Evolutionary conservation across 2,888 invertebrate genomes (phyloP).

Genomic region (Hetaerina titia): DNA sequence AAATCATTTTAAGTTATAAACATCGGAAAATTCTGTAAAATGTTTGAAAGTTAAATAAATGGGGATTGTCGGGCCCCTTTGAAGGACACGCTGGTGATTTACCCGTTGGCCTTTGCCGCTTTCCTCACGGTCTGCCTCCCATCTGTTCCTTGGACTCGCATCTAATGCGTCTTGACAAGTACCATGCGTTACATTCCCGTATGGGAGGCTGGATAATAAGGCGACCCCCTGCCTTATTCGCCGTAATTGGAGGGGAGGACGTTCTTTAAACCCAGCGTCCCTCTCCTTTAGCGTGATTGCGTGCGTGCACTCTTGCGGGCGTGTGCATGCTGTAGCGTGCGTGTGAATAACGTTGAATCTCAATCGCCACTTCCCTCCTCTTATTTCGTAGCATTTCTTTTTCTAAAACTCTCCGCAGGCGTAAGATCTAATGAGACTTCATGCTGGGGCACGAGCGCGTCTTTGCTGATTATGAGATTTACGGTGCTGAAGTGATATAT

Average conservation of each 20-base stretch:
- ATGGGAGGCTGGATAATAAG: conserved; percentile 50
- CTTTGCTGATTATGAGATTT: conserved; percentile 61
- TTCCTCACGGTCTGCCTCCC: background rate
- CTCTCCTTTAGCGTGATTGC: background rate
- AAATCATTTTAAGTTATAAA: background rate
- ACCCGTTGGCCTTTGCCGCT: background rate
- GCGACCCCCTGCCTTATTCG: conserved; percentile 18
- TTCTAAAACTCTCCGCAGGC: background rate
- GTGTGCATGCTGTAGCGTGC: background rate
- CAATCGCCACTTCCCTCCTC: background rate
- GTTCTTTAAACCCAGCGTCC: conserved; percentile 13
- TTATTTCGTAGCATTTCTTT: background rate
- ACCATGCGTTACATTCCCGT: conserved; percentile 40
- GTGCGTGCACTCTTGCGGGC: background rate
- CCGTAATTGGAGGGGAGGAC: conserved; percentile 45
- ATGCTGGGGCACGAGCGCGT: background rate
- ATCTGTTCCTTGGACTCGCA: background rate
- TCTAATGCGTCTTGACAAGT: conserved; percentile 50
- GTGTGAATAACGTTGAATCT: background rate
- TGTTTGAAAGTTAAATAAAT: background rate
- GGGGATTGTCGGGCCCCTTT: background rate
- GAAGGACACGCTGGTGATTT: background rate
- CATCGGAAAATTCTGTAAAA: background rate
- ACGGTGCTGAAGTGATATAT: conserved; percentile 35
- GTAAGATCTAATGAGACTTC: conserved; percentile 48